phyloP scores from a whole-genome alignment of 2,113 vertebrate genomes.

The Hemibagrus wyckioides region DNA sequence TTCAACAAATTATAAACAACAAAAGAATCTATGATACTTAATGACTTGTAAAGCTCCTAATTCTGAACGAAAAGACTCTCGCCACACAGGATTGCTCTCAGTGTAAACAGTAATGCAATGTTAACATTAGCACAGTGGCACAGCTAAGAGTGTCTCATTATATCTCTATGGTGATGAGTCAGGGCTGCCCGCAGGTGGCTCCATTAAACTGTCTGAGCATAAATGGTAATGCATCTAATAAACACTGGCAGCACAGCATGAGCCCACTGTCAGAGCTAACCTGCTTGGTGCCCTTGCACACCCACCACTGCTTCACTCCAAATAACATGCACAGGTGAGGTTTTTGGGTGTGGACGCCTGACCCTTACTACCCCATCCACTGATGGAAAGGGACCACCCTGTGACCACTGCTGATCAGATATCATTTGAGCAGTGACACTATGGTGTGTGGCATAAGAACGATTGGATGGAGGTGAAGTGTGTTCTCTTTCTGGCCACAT shows the following conservation, averaged over 20 bases:
- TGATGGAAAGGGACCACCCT: background rate
- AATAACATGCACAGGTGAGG: conserved; percentile 11
- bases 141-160: conserved; percentile 47
- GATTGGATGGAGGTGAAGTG: background rate
- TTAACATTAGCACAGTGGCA: conserved; percentile 26
- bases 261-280: conserved; percentile 34
- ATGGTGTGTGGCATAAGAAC: background rate
- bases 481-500: background rate
- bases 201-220: conserved; percentile 58
- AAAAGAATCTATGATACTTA: background rate
- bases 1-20: background rate
- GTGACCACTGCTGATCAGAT: background rate
- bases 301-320: background rate
- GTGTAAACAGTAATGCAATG: conserved; percentile 29
- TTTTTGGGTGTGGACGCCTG: background rate
- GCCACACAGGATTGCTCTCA: background rate
- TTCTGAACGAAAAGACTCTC: background rate
- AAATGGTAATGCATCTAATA: conserved; percentile 55
- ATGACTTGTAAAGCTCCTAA: background rate
- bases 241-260: conserved; percentile 62
- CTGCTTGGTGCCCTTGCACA: conserved; percentile 9
- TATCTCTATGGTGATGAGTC: conserved; percentile 49
- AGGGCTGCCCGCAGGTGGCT: conserved; percentile 46
- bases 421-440: background rate
- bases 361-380: background rate